Conservation (phyloP, 2,113 vertebrate genomes). For the Sclerurus mexicanus region DNA sequence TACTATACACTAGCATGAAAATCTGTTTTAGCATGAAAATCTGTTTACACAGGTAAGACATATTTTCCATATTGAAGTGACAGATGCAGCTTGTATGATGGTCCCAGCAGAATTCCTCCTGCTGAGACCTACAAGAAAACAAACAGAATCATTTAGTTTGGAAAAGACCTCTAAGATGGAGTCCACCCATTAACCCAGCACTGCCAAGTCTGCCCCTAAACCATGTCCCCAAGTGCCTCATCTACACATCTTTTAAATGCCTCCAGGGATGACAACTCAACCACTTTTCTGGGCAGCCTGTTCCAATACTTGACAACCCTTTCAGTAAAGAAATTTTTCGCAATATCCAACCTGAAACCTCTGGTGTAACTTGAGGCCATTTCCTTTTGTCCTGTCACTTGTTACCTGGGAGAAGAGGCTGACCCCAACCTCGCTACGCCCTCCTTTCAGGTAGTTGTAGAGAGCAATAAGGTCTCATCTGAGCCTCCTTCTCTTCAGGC, state of each 20-base stretch:
- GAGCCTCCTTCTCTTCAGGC: background rate
- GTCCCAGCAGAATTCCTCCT: background rate
- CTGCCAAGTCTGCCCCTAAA: background rate
- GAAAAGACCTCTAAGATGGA: background rate
- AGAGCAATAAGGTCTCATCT: background rate
- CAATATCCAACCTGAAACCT: background rate
- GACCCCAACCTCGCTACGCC: rapidly evolving
- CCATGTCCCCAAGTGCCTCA: background rate
- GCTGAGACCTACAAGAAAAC: background rate
- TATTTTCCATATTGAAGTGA: background rate
- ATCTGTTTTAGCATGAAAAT: background rate
- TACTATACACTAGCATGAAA: background rate
- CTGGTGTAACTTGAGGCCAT: background rate
- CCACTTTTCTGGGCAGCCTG: background rate
- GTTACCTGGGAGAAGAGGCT: background rate
- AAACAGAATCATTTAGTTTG: background rate
- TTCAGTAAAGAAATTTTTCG: background rate
- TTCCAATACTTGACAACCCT: background rate
- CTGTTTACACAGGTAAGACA: background rate
- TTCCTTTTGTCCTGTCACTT: background rate
- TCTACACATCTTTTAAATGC: background rate
- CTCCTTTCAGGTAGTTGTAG: background rate
- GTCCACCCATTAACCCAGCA: background rate
- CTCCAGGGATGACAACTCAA: background rate
- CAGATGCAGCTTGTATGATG: background rate